Conservation (phyloP, 1,140 invertebrate genomes). For the Linepithema humile region DNA sequence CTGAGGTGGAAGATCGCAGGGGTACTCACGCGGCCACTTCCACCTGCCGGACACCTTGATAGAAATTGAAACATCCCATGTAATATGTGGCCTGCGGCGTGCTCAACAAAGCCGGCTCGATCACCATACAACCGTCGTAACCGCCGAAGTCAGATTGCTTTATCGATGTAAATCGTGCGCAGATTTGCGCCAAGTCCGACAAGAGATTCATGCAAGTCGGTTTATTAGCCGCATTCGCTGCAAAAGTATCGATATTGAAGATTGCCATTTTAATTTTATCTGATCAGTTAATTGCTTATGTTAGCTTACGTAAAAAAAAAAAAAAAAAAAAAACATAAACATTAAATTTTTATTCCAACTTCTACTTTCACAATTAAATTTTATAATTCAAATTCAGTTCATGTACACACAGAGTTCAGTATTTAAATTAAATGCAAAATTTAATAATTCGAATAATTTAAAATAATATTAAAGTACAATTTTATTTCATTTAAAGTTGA, state of each 20-base stretch:
- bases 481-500: not conserved
- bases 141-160: conserved; percentile 75
- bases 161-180: conserved; percentile 83
- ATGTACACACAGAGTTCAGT: too few relatives aligned
- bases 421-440: too few relatives aligned
- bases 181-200: conserved; percentile 84
- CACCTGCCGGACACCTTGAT: conserved; percentile 81
- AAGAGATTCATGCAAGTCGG: conserved; percentile 85
- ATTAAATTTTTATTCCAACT: too few relatives aligned
- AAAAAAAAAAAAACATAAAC: too few relatives aligned
- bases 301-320: too few relatives aligned
- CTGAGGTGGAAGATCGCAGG: not conserved
- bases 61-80: conserved; percentile 85
- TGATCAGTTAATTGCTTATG: not conserved
- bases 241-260: not conserved
- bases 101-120: conserved; percentile 84
- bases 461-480: not conserved
- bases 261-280: not conserved
- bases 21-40: conserved; percentile 77
- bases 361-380: too few relatives aligned
- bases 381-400: too few relatives aligned
- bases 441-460: too few relatives aligned
- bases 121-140: conserved; percentile 83
- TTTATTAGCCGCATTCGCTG: conserved; percentile 80
- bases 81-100: conserved; percentile 83